phyloP scores from a whole-genome alignment of 2,888 invertebrate species.

The Orthosia incerta region DNA sequence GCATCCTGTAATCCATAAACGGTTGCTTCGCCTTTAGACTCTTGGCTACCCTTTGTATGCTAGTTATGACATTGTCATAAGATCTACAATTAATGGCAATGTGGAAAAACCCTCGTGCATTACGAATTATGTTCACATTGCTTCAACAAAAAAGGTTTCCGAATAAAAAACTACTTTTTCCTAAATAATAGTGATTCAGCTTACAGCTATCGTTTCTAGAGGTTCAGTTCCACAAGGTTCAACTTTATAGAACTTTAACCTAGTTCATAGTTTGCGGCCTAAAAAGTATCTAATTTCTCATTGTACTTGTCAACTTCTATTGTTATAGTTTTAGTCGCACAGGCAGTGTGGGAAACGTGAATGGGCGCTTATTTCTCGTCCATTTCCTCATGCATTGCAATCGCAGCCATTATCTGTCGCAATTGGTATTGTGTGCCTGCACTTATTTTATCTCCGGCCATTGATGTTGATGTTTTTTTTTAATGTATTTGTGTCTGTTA shows the following conservation, averaged over 20 bases:
- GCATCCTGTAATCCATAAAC: slow-evolving; percentile 10
- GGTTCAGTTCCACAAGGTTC: neutral
- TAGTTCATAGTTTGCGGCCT: neutral
- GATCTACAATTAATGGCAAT: slow-evolving; percentile 24
- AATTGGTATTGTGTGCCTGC: slow-evolving; percentile 62
- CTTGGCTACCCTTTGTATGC: slow-evolving; percentile 30
- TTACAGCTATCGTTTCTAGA: neutral
- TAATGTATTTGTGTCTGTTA: neutral
- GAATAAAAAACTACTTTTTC: neutral
- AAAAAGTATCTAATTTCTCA: slow-evolving; percentile 26
- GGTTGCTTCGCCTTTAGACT: neutral
- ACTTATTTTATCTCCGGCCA: slow-evolving; percentile 41
- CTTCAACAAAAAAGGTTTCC: neutral
- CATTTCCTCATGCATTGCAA: slow-evolving; percentile 73
- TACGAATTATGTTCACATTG: slow-evolving; percentile 3
- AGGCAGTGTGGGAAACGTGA: slow-evolving; percentile 69
- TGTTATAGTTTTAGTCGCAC: slow-evolving; percentile 41
- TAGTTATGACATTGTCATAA: slow-evolving; percentile 26
- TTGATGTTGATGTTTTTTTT: slow-evolving; percentile 23
- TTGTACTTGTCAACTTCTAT: slow-evolving; percentile 47
- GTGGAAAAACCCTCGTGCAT: slow-evolving; percentile 36
- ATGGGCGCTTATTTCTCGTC: slow-evolving; percentile 50
- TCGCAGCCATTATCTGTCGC: slow-evolving; percentile 61
- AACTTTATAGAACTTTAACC: neutral
- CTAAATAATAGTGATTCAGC: neutral